These are phyloP conservation scores for Drosophila varians DNA, from an alignment of 1,140 invertebrate genomes.

Conservation along the genomic window DNA sequence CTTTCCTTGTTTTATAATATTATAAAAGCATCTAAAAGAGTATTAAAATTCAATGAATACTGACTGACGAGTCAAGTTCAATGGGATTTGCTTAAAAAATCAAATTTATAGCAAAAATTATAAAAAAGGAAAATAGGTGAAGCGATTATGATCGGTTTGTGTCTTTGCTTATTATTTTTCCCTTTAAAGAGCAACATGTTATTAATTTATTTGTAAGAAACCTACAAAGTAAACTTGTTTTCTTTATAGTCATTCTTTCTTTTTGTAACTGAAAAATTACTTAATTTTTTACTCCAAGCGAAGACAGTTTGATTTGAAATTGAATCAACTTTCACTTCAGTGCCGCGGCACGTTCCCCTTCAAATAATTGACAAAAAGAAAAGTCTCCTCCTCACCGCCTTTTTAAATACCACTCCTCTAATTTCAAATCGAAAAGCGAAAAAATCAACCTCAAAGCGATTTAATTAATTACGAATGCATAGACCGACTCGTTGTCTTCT, in stretches of 20 bases:
- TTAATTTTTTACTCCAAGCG: constrained; percentile 56
- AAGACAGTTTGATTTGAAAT: constrained; percentile 63
- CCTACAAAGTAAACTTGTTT: constrained; percentile 35
- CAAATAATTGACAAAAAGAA: constrained; percentile 75
- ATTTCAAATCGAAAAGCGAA: constrained; percentile 39
- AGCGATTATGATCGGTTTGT: constrained; percentile 46
- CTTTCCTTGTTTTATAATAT: too few relatives aligned
- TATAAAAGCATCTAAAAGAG: too few relatives aligned
- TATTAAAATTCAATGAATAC: constrained; percentile 30
- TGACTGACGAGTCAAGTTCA: constrained; percentile 51
- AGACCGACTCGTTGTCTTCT: constrained; percentile 19
- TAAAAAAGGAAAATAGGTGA: constrained; percentile 49
- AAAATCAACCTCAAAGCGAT: constrained; percentile 54
- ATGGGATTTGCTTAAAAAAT: constrained; percentile 53
- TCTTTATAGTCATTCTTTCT: constrained; percentile 21
- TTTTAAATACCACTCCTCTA: constrained; percentile 24
- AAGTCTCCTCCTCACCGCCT: constrained; percentile 27
- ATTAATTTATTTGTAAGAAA: constrained; percentile 24
- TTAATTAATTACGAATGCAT: constrained; percentile 78
- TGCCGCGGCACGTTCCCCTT: constrained; percentile 54
- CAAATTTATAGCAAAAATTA: constrained; percentile 46
- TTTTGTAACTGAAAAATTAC: constrained; percentile 61
- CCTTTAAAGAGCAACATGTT: constrained; percentile 55
- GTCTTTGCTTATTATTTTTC: constrained; percentile 46
- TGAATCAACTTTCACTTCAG: constrained; percentile 70